phyloP scores from a whole-genome alignment of 2,888 invertebrate species.

The Cinara cedri region DNA sequence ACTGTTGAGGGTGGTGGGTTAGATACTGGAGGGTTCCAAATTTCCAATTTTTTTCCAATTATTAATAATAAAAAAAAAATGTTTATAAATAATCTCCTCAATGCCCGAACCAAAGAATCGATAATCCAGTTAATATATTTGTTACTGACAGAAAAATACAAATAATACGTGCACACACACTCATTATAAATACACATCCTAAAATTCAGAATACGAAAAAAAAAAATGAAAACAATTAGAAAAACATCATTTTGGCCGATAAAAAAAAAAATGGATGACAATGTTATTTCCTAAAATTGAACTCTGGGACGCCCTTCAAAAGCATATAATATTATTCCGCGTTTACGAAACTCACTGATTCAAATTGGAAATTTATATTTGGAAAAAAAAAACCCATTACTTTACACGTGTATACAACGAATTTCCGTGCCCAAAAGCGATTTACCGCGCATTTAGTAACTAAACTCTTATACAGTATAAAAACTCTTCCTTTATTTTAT shows the following conservation, averaged over 20 bases:
- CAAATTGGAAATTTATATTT: not conserved
- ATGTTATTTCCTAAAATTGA: not conserved
- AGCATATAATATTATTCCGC: not conserved
- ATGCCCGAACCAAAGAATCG: too few species aligned
- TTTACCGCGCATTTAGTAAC: not conserved
- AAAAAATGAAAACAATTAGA: not conserved
- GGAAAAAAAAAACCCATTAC: not conserved
- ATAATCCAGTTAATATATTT: too few species aligned
- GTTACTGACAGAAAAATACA: too few species aligned
- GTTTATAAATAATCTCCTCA: too few species aligned
- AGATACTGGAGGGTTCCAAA: too few species aligned
- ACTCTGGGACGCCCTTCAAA: not conserved
- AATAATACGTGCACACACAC: too few species aligned
- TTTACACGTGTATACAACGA: constrained; percentile 11
- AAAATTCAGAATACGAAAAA: too few species aligned
- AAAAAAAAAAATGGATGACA: not conserved
- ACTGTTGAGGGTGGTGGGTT: too few species aligned
- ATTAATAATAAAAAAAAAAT: too few species aligned
- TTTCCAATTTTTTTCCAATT: too few species aligned
- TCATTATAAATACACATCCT: too few species aligned
- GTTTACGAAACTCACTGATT: constrained; percentile 13
- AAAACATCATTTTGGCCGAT: not conserved
- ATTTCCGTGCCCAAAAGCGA: constrained; percentile 16
- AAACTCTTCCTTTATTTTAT: not conserved
- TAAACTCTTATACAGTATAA: not conserved